Conservation (phyloP, 2,888 invertebrate genomes). For the Orchestes rusci region DNA sequence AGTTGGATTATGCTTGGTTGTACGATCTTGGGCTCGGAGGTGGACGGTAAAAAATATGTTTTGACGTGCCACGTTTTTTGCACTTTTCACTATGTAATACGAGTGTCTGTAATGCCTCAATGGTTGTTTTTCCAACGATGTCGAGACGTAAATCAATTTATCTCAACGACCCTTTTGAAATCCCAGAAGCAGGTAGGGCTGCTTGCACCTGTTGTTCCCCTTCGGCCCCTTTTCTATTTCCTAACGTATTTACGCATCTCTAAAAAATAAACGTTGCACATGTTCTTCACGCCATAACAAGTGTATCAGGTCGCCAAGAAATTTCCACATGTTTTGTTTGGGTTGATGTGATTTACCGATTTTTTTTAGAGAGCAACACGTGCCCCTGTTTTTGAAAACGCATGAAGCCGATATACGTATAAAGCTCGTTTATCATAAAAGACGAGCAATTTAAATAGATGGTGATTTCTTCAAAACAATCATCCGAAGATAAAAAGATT, state of each 20-base stretch:
- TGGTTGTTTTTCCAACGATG: constrained; percentile 23
- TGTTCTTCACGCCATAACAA: constrained; percentile 19
- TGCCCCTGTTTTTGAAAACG: too few species aligned
- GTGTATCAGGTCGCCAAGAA: constrained; percentile 21
- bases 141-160: constrained; percentile 41
- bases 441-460: too few species aligned
- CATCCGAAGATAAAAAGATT: too few species aligned
- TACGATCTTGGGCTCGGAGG: constrained; percentile 23
- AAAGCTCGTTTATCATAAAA: too few species aligned
- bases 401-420: too few species aligned
- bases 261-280: constrained; percentile 26
- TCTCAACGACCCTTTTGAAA: constrained; percentile 29
- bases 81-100: neutral
- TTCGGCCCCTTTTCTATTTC: constrained; percentile 28
- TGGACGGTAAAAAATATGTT: constrained; percentile 15
- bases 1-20: constrained; percentile 42
- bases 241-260: constrained; percentile 23
- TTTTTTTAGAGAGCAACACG: too few species aligned
- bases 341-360: too few species aligned
- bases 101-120: too few species aligned
- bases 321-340: too few species aligned
- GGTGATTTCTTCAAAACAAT: too few species aligned
- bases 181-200: constrained; percentile 36
- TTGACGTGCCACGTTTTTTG: too few species aligned
- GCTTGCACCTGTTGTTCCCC: constrained; percentile 41